phyloP scores from a whole-genome alignment of 2,888 invertebrate species.

The Apomyelois bistriatella region DNA sequence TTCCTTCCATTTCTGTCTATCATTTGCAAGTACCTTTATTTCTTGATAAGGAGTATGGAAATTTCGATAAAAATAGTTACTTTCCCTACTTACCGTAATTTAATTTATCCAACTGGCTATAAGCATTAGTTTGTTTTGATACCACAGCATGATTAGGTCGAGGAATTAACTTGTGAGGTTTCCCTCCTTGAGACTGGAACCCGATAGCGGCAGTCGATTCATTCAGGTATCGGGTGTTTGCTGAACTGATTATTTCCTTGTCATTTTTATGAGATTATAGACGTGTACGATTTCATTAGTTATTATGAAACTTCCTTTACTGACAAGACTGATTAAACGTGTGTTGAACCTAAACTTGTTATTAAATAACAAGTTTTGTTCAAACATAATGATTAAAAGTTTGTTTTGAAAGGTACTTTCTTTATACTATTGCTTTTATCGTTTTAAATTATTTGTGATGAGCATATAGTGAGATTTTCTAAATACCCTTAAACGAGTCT shows the following conservation, averaged over 20 bases:
- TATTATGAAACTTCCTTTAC: not conserved
- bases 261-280: constrained; percentile 9
- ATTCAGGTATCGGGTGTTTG: constrained; percentile 26
- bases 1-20: too few relatives aligned
- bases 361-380: too few relatives aligned
- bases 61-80: too few relatives aligned
- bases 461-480: too few relatives aligned
- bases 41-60: too few relatives aligned
- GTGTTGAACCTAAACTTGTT: too few relatives aligned
- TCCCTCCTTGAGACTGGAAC: constrained; percentile 48
- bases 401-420: too few relatives aligned
- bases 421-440: too few relatives aligned
- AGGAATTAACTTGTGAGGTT: constrained; percentile 49
- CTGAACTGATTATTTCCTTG: constrained; percentile 20
- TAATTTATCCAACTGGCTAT: constrained; percentile 5
- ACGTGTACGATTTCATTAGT: constrained; percentile 6
- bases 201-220: constrained; percentile 31
- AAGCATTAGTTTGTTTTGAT: constrained; percentile 25
- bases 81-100: not conserved
- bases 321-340: not conserved
- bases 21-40: too few relatives aligned
- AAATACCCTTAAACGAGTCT: constrained; percentile 15
- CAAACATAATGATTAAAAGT: too few relatives aligned
- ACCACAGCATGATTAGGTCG: constrained; percentile 45
- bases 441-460: too few relatives aligned